Evolutionary conservation across 2,888 invertebrate species (phyloP), one percentile per base, ranked within the genome.

Genomic region (Drosophila dives): DNA sequence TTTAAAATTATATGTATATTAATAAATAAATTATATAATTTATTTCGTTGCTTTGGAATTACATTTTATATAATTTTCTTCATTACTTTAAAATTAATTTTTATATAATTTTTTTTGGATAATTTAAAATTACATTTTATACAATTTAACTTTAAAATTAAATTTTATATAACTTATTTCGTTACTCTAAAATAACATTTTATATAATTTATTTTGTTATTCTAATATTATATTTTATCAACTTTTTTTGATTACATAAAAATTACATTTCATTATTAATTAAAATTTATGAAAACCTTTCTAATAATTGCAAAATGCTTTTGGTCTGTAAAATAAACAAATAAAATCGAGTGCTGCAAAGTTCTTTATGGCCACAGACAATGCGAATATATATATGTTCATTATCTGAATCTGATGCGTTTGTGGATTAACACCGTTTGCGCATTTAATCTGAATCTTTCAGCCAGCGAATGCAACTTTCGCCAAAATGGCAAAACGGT

Each of bases 401-500:
- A 45, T 45, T 45, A 45, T 23, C 38, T 38, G n/a, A 38, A 54
- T 40, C 20, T 20, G 38, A 29, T 56, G 32, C 42, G 40, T 48
- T 56, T 40, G 29, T 65, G 72, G 75, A 72, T 76, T 77, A 77
- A 62, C 58, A 53, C 50, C 38, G 61, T 55, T 55, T 55, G 17
- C 36, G 50, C 64, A 51, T 66, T 75, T 61, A 74, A 78, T 77
- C 75, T 75, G 48, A 61, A 72, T 78, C 72, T 64, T 65, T 51
- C 60, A 63, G n/a, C 36, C 56, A 48, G 62, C 55, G 32, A 65
- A 58, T 76, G 65, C 17, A 75, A 79, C 79, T 78, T 78, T 78
- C 79, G 75, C 79, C 75, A 72, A 66, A 51, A 51, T 61, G 71
- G 64, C 58, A 75, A 72, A 63, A 63, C 61, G 66, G 67, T 65